Percentiles rank a stretch among this genome's conserved stretches.
These are phyloP conservation scores for Capromys pilorides DNA, from an alignment of 2,797 vertebrate genomes.

Conservation along the genomic window DNA sequence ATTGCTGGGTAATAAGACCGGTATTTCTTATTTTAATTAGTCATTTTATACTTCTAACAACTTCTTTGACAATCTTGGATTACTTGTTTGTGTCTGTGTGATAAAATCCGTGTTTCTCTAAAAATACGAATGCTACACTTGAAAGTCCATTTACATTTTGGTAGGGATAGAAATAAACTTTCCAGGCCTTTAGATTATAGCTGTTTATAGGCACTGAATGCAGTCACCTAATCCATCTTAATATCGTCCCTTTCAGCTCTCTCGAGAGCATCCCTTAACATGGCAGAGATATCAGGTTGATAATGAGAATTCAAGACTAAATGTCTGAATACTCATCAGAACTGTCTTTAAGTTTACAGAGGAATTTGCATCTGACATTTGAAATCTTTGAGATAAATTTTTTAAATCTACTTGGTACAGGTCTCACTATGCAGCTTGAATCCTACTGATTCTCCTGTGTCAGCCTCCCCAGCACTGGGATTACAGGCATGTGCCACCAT, in stretches of 20 bases:
- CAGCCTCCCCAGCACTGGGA: no score
- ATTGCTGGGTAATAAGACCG: slow-evolving; percentile 79
- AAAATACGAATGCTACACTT: slow-evolving; percentile 80
- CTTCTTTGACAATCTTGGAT: slow-evolving; percentile 81
- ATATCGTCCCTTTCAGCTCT: slow-evolving; percentile 79
- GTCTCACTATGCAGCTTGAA: no score
- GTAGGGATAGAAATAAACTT: slow-evolving; percentile 81
- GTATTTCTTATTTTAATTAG: slow-evolving; percentile 82
- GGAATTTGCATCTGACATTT: slow-evolving; percentile 74
- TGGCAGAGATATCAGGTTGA: slow-evolving; percentile 75
- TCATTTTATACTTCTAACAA: slow-evolving; percentile 81
- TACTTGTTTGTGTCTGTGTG: slow-evolving; percentile 80
- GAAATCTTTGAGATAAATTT: slow-evolving; percentile 66
- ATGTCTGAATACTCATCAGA: slow-evolving; percentile 72
- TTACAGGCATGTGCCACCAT: no score
- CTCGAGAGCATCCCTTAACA: slow-evolving; percentile 64
- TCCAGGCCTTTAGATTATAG: slow-evolving; percentile 74
- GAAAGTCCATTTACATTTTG: slow-evolving; percentile 82
- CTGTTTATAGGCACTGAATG: slow-evolving; percentile 80
- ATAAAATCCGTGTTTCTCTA: slow-evolving; percentile 80
- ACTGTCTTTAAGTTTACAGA: slow-evolving; percentile 71
- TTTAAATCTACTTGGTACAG: slow-evolving; percentile 3
- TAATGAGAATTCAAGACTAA: slow-evolving; percentile 78
- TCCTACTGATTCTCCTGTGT: no score
- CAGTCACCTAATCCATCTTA: slow-evolving; percentile 82